Conservation (phyloP, 2,888 invertebrate genomes). For the Pyralis farinalis region DNA sequence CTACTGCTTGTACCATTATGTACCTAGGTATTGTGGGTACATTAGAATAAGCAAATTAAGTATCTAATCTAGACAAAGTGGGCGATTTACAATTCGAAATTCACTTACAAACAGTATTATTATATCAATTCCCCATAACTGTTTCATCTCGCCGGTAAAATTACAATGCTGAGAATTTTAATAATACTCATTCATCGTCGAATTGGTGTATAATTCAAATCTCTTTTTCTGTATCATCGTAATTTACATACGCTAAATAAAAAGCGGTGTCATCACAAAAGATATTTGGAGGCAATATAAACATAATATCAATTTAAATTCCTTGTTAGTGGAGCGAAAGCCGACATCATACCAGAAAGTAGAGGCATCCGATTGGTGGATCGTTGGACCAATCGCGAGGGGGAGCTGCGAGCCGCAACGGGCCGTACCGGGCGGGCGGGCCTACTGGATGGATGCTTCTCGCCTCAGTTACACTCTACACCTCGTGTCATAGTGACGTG, state of each 20-base stretch:
- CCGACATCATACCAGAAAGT: slow-evolving; percentile 78
- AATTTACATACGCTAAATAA: slow-evolving; percentile 81
- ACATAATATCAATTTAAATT: slow-evolving; percentile 82
- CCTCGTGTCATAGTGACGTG: slow-evolving; percentile 68
- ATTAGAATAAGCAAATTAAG: too few species aligned
- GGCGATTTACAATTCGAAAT: slow-evolving; percentile 23
- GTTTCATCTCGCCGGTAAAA: slow-evolving; percentile 46
- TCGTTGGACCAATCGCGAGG: slow-evolving; percentile 43
- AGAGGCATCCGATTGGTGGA: slow-evolving; percentile 46
- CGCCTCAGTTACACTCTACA: slow-evolving; percentile 73
- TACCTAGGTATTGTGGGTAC: not conserved
- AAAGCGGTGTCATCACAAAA: slow-evolving; percentile 82
- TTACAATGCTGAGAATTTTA: slow-evolving; percentile 56
- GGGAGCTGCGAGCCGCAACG: slow-evolving; percentile 17
- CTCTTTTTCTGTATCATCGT: slow-evolving; percentile 75
- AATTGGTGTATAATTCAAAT: slow-evolving; percentile 75
- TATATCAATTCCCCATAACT: slow-evolving; percentile 28
- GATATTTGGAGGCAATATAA: slow-evolving; percentile 81
- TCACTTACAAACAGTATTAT: slow-evolving; percentile 23
- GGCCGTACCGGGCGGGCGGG: slow-evolving; percentile 35
- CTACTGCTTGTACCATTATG: not conserved
- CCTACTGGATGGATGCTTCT: slow-evolving; percentile 46
- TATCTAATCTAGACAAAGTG: slow-evolving; percentile 5
- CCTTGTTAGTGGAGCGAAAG: slow-evolving; percentile 80
- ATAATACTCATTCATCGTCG: slow-evolving; percentile 67